phyloP scores from a whole-genome alignment of 2,797 vertebrate species.

The Stomatorhinus walkeri region DNA sequence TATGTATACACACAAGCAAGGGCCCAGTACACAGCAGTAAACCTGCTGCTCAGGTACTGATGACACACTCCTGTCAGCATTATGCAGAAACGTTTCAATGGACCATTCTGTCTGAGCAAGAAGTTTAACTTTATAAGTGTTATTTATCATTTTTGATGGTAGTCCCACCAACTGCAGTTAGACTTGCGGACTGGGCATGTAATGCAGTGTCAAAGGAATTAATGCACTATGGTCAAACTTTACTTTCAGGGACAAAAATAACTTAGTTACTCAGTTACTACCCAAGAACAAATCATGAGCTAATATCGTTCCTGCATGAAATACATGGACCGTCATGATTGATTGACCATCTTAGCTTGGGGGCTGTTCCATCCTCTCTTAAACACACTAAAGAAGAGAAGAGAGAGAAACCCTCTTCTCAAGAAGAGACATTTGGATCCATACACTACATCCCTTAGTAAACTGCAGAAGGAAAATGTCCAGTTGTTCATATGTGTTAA shows the following conservation, averaged over 20 bases:
- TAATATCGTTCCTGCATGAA: neutral
- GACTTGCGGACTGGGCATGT: neutral
- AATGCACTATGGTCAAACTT: neutral
- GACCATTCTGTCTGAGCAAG: neutral
- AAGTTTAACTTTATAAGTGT: neutral
- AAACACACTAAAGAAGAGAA: too few relatives aligned
- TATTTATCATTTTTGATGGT: neutral
- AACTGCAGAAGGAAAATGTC: neutral
- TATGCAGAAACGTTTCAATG: neutral
- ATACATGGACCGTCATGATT: neutral
- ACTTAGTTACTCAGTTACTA: neutral
- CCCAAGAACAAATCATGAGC: neutral
- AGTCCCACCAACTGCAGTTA: neutral
- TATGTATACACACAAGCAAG: neutral
- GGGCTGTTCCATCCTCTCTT: too few relatives aligned
- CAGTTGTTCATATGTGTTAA: neutral
- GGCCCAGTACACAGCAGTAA: neutral
- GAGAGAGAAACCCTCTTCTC: too few relatives aligned
- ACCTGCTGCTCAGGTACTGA: neutral
- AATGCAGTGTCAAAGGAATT: neutral
- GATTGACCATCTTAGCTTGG: too few relatives aligned
- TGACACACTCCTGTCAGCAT: neutral
- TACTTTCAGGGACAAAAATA: neutral
- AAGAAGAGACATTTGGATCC: too few relatives aligned
- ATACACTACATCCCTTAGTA: neutral